Evolutionary conservation across 2,888 invertebrate species (phyloP), one percentile per base, ranked within the genome.

Genomic region (Oxytorus armatus): DNA sequence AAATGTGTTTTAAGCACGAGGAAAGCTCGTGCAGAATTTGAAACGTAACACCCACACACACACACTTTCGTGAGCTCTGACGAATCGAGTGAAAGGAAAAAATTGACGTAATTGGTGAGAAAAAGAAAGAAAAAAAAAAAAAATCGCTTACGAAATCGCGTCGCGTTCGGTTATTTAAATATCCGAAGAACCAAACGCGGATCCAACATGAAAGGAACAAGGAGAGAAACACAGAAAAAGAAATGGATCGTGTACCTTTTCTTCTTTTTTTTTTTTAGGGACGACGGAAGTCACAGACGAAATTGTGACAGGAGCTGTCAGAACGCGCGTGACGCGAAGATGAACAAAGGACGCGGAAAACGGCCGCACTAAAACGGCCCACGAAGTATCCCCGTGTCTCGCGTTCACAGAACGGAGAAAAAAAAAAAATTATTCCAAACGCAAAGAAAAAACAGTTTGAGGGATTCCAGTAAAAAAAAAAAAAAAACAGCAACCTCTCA

Each of bases 331-430:
- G 80, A 80, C 78, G 66, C 78, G 74, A 49, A 70, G 51, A 75
- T 63, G 81, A 81, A 81, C 81, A 81, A 81, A 81, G 81, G 81
- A 81, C 75, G 75, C 79, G 81, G 53, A 77, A 75, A 74, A 78
- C 59, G 66, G 36, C 36, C 47, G 59, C 57, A 75, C 57, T 33
- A 49, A n/a, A 42, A 25, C 39, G 11, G 5, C n/a, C 10, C 21
- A 3, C 1, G 5, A 33, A 33, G n/a, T 29, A 44, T 53, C 21
- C 70, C 23, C 18, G 42, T 39, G 8, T 14, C 10, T 23, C 44
- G 23, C 63, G 7, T 47, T 14, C 25, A 63, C 44, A 44, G 14
- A 51, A 5, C 18, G 18, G 23, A 53, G 49, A 63, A 36, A 16
- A 39, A 55, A 47, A 57, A 14, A 33, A 36, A 57, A 49, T n/a